phyloP scores from a whole-genome alignment of 2,113 vertebrate species.

The Myotis davidii region DNA sequence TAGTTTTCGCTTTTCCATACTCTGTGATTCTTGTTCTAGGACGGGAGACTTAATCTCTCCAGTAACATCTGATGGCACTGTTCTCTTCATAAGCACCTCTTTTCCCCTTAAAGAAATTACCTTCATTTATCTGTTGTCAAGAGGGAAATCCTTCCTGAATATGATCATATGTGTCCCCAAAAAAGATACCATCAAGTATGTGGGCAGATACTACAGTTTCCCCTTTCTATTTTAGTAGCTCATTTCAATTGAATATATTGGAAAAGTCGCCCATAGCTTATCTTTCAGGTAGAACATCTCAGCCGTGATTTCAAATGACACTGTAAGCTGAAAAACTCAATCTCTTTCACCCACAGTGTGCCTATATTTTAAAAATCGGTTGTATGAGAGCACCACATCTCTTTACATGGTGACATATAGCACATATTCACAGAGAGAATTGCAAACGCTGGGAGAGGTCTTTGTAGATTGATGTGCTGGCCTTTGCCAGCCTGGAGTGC shows the following conservation, averaged over 20 bases:
- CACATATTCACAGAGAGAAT: conserved; percentile 53
- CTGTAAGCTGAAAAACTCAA: background rate
- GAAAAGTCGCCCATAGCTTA: conserved; percentile 55
- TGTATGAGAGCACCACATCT: conserved; percentile 60
- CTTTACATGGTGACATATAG: conserved; percentile 60
- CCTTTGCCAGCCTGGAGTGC: conserved; percentile 16
- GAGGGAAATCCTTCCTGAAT: conserved; percentile 33
- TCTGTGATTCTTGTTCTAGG: conserved; percentile 71
- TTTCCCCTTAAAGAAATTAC: background rate
- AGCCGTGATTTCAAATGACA: conserved; percentile 20
- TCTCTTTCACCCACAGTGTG: conserved; percentile 54
- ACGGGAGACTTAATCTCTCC: conserved; percentile 59
- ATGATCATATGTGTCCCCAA: background rate
- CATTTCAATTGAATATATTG: conserved; percentile 63
- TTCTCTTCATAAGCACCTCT: conserved; percentile 55
- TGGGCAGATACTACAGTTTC: conserved; percentile 34
- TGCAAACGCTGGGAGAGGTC: conserved; percentile 15
- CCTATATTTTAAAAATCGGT: conserved; percentile 57
- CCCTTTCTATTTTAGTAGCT: conserved; percentile 58
- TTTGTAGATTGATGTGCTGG: conserved; percentile 5
- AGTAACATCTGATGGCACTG: conserved; percentile 39
- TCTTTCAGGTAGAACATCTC: conserved; percentile 62
- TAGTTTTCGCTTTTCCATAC: conserved; percentile 55
- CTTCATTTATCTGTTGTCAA: conserved; percentile 60
- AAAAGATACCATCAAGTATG: conserved; percentile 57